phyloP scores from a whole-genome alignment of 2,113 vertebrate genomes.

The Chlorocebus sabaeus region DNA sequence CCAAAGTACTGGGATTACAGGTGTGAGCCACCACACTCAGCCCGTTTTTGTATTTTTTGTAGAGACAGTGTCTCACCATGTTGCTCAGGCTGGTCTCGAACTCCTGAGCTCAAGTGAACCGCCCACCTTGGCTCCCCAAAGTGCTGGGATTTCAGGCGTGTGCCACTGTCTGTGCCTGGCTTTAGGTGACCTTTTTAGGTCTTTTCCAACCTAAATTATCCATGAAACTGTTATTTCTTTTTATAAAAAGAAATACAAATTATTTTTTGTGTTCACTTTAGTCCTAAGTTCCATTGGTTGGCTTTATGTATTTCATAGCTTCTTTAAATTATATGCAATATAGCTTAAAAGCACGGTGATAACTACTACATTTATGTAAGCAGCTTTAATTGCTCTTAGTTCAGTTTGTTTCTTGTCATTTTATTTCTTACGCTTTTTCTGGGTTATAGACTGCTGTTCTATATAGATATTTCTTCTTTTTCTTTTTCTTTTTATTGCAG shows the following conservation, averaged over 20 bases:
- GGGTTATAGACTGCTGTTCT: not conserved
- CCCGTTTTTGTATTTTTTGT: too few relatives aligned
- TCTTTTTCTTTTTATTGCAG: too few relatives aligned
- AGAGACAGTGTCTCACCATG: too few relatives aligned
- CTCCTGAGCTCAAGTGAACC: too few relatives aligned
- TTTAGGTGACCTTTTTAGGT: not conserved
- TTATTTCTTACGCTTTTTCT: not conserved
- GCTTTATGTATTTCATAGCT: not conserved
- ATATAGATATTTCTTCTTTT: too few relatives aligned
- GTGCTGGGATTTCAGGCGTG: not conserved
- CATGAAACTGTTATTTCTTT: not conserved
- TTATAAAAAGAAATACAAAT: not conserved
- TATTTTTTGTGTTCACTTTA: not conserved
- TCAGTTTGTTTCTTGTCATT: not conserved
- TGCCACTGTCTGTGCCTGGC: too few relatives aligned
- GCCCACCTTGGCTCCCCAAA: too few relatives aligned
- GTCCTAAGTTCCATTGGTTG: not conserved
- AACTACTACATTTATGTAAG: not conserved
- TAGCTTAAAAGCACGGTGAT: not conserved
- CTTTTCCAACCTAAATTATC: not conserved
- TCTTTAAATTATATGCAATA: conserved; percentile 19
- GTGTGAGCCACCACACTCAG: too few relatives aligned
- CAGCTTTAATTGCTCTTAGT: not conserved
- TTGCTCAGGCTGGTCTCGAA: too few relatives aligned
- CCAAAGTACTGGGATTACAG: too few relatives aligned